Conservation (phyloP, 1,140 invertebrate genomes). For the Globodera rostochiensis region DNA sequence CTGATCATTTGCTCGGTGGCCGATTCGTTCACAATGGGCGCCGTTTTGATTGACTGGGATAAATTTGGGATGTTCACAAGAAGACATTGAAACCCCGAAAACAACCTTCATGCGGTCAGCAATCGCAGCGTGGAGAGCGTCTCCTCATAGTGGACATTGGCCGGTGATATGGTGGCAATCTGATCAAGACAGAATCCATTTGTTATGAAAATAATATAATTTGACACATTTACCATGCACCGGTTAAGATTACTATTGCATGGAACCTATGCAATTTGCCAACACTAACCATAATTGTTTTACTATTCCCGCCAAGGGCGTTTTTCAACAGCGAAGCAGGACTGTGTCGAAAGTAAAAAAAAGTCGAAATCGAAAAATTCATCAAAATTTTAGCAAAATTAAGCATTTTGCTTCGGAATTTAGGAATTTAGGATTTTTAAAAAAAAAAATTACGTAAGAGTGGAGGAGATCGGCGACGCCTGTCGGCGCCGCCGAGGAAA, state of each 20-base stretch:
- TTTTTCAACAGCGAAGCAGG: slow-evolving; percentile 74
- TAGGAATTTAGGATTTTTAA: too few relatives aligned
- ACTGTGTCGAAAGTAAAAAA: too few relatives aligned
- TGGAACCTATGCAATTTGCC: not conserved
- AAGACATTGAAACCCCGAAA: slow-evolving; percentile 75
- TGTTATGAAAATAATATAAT: too few relatives aligned
- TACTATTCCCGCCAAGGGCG: slow-evolving; percentile 74
- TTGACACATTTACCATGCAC: too few relatives aligned
- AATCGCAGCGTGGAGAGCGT: slow-evolving; percentile 72
- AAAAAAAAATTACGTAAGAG: too few relatives aligned
- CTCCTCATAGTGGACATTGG: slow-evolving; percentile 74
- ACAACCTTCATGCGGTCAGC: slow-evolving; percentile 72
- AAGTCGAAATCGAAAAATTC: too few relatives aligned
- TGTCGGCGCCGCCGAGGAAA: too few relatives aligned
- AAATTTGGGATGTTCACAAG: too few relatives aligned
- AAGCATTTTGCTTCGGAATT: too few relatives aligned
- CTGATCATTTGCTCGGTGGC: slow-evolving; percentile 71
- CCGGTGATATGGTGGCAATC: slow-evolving; percentile 73
- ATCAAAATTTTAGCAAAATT: too few relatives aligned
- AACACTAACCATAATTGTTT: slow-evolving; percentile 72
- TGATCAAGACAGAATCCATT: slow-evolving; percentile 59
- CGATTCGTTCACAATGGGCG: slow-evolving; percentile 71
- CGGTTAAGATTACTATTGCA: not conserved
- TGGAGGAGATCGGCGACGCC: too few relatives aligned
- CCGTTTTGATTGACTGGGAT: slow-evolving; percentile 69